These are phyloP conservation scores for Porites cylindrica DNA, from an alignment of 92 coral and sea anemone species.

Conservation along the genomic window DNA sequence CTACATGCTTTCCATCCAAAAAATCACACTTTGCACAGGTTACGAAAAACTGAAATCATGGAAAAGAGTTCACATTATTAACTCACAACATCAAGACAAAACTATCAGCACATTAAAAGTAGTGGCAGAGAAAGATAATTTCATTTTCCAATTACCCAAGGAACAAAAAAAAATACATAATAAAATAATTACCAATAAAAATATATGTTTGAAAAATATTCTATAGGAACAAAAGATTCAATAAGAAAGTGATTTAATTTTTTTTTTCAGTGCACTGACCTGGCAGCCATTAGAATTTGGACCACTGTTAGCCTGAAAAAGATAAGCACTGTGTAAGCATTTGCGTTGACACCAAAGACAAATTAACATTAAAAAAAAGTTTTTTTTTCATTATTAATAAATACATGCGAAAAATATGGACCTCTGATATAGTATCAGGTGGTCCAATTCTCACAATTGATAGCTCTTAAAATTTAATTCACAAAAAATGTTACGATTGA, in stretches of 20 bases:
- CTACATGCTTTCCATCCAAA: slow-evolving; percentile 96
- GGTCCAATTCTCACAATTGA: no score
- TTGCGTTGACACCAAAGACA: no score
- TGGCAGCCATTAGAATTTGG: slow-evolving; percentile 97
- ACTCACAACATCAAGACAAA: background rate
- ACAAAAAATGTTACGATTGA: no score
- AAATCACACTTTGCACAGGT: slow-evolving; percentile 98
- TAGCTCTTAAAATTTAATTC: no score
- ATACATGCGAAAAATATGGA: no score
- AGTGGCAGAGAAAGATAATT: no score
- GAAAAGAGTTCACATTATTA: background rate
- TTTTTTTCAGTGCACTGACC: slow-evolving; percentile 46
- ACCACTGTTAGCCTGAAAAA: slow-evolving; percentile 94
- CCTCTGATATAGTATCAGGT: no score
- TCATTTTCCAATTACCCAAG: no score
- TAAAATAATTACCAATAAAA: no score
- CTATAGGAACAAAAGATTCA: background rate
- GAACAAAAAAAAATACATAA: no score
- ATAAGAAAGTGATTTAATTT: background rate
- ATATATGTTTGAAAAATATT: no score
- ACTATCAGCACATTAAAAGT: no score
- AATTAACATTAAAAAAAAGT: background rate
- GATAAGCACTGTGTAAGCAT: background rate
- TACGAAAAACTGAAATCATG: slow-evolving; percentile 81
- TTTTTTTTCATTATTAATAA: background rate